Percentiles rank a stretch among this genome's conserved stretches.
These are phyloP conservation scores for Pristionchus japonicus DNA, from an alignment of 2,888 invertebrate genomes.

Conservation along the genomic window DNA sequence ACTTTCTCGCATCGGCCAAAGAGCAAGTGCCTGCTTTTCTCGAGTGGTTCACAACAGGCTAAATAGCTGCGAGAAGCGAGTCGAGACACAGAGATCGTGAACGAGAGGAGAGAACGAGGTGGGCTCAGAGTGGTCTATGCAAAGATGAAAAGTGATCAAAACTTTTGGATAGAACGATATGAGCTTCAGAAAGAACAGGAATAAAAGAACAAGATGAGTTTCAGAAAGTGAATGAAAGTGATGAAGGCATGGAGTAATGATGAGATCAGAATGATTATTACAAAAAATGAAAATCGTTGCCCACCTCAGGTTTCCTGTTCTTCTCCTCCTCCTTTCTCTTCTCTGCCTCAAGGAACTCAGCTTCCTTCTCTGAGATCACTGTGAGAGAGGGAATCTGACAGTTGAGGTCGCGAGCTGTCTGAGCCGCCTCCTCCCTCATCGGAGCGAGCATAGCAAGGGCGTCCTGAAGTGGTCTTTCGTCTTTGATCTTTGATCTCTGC, in stretches of 20 bases:
- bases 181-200: too few species aligned
- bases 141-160: too few species aligned
- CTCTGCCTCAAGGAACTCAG: not conserved
- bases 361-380: slow-evolving; percentile 11
- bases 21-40: not conserved
- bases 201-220: too few species aligned
- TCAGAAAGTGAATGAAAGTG: not conserved
- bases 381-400: not conserved
- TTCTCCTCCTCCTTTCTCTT: not conserved
- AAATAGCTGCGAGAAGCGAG: not conserved
- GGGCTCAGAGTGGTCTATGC: too few species aligned
- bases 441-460: slow-evolving; percentile 68
- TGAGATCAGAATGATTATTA: not conserved
- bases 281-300: not conserved
- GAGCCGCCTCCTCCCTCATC: slow-evolving; percentile 62
- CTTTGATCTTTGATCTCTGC: slow-evolving; percentile 36
- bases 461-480: too few species aligned
- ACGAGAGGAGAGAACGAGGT: not conserved
- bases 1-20: not conserved
- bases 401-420: slow-evolving; percentile 3
- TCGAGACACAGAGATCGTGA: not conserved
- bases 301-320: slow-evolving; percentile 10
- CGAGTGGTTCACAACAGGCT: not conserved
- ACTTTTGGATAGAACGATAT: too few species aligned
- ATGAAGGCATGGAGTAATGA: not conserved